Conservation (phyloP, 2,888 invertebrate species). For the Adelphocoris suturalis region DNA sequence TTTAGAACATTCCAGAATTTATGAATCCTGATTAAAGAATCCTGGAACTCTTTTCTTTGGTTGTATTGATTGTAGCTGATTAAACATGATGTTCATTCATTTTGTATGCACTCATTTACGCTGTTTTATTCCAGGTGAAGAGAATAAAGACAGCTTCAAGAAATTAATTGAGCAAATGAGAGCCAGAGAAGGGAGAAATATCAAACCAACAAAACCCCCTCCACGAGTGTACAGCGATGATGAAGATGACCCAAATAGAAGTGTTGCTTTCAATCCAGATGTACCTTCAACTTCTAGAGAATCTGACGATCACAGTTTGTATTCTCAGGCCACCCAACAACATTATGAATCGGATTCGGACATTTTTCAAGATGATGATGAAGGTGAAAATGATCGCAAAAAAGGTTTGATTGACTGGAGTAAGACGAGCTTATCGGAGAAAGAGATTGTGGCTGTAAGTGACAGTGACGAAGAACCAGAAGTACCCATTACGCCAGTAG, state of each 20-base stretch:
- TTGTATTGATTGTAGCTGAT: no score
- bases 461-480: conserved; percentile 28
- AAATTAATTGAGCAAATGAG: conserved; percentile 78
- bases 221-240: conserved; percentile 75
- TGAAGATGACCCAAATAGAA: conserved; percentile 67
- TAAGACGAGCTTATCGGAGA: conserved; percentile 57
- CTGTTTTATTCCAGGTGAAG: conserved; percentile 77
- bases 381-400: neutral
- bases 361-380: conserved; percentile 68
- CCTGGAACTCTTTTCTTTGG: no score
- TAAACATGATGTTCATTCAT: no score
- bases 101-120: neutral
- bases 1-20: no score
- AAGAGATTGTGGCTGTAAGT: neutral
- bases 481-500: neutral
- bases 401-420: conserved; percentile 66
- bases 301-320: neutral
- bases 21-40: no score
- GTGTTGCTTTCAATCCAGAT: conserved; percentile 57
- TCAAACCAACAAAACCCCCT: conserved; percentile 71
- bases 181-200: conserved; percentile 76
- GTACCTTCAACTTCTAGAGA: conserved; percentile 70
- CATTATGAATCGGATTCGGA: conserved; percentile 69
- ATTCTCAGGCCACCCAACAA: neutral
- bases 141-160: conserved; percentile 78